Evolutionary conservation across 2,797 vertebrate genomes (phyloP).

Genomic region (Halcyon badia): DNA sequence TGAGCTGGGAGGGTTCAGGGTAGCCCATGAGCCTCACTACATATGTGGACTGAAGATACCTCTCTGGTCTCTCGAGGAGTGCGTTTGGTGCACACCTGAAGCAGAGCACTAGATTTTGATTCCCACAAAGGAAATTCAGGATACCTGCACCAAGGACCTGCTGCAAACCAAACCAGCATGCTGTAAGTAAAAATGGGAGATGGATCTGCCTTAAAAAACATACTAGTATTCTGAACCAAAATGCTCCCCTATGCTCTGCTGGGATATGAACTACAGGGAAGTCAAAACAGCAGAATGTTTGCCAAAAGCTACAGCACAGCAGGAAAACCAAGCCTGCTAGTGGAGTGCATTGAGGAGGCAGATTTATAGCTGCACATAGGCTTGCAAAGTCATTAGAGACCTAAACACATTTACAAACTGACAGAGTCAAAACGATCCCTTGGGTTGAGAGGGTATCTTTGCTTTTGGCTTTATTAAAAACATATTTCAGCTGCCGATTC

Average conservation of each 20-base stretch:
- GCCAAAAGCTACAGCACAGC: not conserved
- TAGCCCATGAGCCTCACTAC: not conserved
- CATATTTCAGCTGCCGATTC: not conserved
- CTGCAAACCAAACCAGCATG: not conserved
- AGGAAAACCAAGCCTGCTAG: not conserved
- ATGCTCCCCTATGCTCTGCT: fast-evolving
- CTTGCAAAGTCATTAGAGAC: not conserved
- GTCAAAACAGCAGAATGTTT: not conserved
- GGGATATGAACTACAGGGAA: not conserved
- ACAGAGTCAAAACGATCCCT: not conserved
- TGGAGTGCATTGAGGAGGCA: not conserved
- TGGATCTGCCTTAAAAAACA: not conserved
- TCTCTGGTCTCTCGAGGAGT: not conserved
- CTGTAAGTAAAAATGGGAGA: fast-evolving
- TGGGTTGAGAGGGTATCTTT: not conserved
- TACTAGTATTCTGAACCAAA: not conserved
- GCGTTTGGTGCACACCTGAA: not conserved
- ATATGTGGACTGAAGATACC: not conserved
- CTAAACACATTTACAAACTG: not conserved
- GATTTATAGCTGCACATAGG: not conserved
- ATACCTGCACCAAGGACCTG: not conserved
- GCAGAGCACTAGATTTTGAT: not conserved
- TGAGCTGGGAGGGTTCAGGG: not conserved
- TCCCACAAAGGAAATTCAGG: not conserved
- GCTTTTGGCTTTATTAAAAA: slow-evolving; percentile 1